phyloP scores from a whole-genome alignment of 1,140 invertebrate species.

The Brachystomella parvula region DNA sequence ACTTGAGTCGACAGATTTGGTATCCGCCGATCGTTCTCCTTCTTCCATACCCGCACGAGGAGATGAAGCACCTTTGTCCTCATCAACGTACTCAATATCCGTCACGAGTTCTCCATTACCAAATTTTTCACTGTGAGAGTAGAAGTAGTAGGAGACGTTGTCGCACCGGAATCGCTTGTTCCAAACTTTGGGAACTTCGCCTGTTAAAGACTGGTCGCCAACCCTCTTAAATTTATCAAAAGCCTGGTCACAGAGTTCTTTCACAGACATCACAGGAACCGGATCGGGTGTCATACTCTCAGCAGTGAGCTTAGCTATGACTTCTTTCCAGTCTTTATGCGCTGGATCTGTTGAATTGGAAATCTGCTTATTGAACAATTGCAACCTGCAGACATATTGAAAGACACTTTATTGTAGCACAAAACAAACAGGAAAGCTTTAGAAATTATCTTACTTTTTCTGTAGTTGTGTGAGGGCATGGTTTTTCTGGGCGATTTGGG shows the following conservation, averaged over 20 bases:
- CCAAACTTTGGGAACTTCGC: background rate
- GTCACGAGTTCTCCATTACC: background rate
- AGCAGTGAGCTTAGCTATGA: no score
- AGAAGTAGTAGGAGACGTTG: background rate
- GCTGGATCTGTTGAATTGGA: background rate
- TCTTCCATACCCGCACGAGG: background rate
- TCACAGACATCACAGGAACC: background rate
- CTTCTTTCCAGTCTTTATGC: background rate
- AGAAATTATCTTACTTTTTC: constrained; percentile 8
- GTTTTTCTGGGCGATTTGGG: background rate
- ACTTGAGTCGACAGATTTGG: background rate
- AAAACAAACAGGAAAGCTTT: background rate
- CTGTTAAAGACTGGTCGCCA: background rate
- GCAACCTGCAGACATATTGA: background rate
- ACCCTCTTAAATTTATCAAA: background rate
- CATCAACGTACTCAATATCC: background rate
- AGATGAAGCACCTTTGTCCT: background rate
- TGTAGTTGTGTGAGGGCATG: background rate
- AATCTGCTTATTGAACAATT: background rate
- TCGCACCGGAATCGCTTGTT: background rate
- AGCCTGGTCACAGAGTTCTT: background rate
- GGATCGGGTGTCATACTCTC: background rate
- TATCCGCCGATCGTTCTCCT: background rate
- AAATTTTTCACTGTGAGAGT: background rate
- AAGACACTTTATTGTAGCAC: no score